Evolutionary conservation across 2,797 vertebrate genomes (phyloP), one percentile per base, ranked within the genome.

Genomic region (Spatula clypeata): DNA sequence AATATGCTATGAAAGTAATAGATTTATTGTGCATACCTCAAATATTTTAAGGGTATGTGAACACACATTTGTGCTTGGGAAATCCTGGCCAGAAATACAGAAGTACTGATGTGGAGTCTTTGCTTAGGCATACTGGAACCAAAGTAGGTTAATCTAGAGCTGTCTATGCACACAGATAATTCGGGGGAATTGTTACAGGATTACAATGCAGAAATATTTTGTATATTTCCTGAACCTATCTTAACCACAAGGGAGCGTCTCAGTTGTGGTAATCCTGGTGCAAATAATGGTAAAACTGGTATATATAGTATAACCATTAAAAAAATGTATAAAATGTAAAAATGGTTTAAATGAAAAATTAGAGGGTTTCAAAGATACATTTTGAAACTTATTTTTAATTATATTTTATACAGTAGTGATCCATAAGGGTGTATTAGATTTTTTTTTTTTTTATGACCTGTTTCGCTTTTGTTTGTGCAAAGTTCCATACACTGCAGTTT

Each of bases 391-490:
- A 70, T 67, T 66, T 86, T 93, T 13, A 24, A 24, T 49, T 29
- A 10, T 31, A 27, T 38, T 97, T 96, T 96, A 77, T 85, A 80
- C 81, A 69, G 60, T 94, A 97, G 93, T 76, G 71, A 90, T 94
- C 90, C 95, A 91, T 95, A 95, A 88, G 95, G 53, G 60, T 53
- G 73, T 91, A 97, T 96, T 97, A 97, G 97, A 96, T 84, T 16
- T 29, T 29, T 53, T 38, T 95, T 95, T 96, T 10, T 97, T 97
- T 96, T 95, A 87, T 75, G 77, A 75, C 45, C 45, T 95, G 87
- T 62, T 95, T 83, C 86, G 92, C 89, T 96, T 88, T 72, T 90
- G 75, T 88, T 96, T 93, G 45, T 84, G 55, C 97, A 94, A 96
- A 97, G 88, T 96, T 96, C 77, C 53, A 94, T 3, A 0, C 93